A percentile compares a stretch with the other conserved stretches of the same genome.
Conservation (phyloP, 2,888 invertebrate species). For the Chaetoderma sp. region DNA sequence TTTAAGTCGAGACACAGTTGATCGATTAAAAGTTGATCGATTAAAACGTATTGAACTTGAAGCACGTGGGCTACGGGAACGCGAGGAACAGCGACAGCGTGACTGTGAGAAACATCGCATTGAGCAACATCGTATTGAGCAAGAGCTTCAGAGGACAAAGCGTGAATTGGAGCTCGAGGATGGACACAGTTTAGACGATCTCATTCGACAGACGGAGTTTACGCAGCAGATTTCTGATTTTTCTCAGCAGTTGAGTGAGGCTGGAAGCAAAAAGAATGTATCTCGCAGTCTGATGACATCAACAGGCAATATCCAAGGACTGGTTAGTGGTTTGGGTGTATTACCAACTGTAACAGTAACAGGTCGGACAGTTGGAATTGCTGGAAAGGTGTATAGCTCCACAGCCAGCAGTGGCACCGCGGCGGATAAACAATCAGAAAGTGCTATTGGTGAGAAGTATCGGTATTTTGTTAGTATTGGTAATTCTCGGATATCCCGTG, state of each 20-base stretch:
- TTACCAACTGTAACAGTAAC: slow-evolving; percentile 19
- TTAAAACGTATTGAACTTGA: slow-evolving; percentile 54
- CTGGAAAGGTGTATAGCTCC: neutral
- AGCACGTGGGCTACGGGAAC: slow-evolving; percentile 49
- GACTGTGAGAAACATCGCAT: slow-evolving; percentile 52
- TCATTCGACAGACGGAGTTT: slow-evolving; percentile 32
- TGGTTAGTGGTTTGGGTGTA: neutral
- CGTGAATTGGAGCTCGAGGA: slow-evolving; percentile 59
- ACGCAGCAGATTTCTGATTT: slow-evolving; percentile 12
- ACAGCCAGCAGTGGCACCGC: too few relatives aligned
- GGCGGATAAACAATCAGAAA: neutral
- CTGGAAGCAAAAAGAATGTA: too few relatives aligned
- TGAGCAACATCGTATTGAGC: slow-evolving; percentile 55
- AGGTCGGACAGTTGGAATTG: slow-evolving; percentile 26
- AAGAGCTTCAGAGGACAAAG: slow-evolving; percentile 54
- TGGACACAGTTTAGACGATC: slow-evolving; percentile 56
- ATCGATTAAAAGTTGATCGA: slow-evolving; percentile 50
- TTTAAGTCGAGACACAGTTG: slow-evolving; percentile 50
- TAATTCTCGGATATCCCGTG: neutral
- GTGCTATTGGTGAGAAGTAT: neutral
- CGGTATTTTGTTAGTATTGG: neutral
- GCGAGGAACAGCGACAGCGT: slow-evolving; percentile 50
- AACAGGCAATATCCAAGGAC: too few relatives aligned
- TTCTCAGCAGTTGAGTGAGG: neutral
- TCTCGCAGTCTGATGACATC: too few relatives aligned